These are phyloP conservation scores for Scytalopus superciliaris DNA, from an alignment of 2,113 vertebrate genomes.

Conservation along the genomic window DNA sequence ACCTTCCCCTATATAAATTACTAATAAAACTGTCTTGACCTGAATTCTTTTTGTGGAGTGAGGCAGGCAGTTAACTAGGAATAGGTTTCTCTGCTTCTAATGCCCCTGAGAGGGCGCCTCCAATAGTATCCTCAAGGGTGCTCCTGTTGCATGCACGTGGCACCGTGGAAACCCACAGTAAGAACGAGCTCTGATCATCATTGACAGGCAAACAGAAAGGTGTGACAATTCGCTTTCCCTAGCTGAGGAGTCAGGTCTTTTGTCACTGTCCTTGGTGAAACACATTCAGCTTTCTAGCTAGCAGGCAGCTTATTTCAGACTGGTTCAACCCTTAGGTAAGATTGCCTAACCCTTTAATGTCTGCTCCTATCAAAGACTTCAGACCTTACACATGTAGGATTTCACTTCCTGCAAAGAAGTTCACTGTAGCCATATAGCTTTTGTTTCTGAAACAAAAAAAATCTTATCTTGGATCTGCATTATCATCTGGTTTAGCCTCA, in stretches of 20 bases:
- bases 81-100: neutral
- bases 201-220: neutral
- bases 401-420: neutral
- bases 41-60: neutral
- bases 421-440: neutral
- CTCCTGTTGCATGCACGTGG: neutral
- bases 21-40: neutral
- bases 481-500: neutral
- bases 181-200: neutral
- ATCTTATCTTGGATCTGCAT: neutral
- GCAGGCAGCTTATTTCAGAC: neutral
- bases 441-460: neutral
- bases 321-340: neutral
- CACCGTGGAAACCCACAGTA: neutral
- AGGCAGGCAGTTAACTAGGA: neutral
- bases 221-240: neutral
- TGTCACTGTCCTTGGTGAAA: neutral
- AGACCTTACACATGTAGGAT: rapidly evolving
- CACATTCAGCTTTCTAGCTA: neutral
- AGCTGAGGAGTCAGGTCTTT: neutral
- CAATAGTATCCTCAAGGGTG: neutral
- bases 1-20: neutral
- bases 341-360: neutral
- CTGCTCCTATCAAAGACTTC: neutral
- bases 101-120: neutral